Evolutionary conservation across 2,797 vertebrate species (phyloP), one percentile per base, ranked within the genome.

Genomic region (Sebastes iracundus): DNA sequence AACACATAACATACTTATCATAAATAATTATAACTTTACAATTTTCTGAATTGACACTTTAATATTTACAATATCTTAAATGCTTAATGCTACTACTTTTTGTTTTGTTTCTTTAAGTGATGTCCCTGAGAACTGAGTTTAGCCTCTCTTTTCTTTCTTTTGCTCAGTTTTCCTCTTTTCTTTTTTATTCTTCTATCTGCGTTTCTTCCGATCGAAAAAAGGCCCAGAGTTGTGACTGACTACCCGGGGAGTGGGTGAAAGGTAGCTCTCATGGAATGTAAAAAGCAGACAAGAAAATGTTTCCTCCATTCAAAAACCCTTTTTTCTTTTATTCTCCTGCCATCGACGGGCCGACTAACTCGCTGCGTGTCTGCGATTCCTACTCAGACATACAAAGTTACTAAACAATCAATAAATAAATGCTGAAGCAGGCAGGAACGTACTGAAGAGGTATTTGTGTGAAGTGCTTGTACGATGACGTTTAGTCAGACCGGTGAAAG

Each of bases 11-110:
- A 94, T 92, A 96, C 93, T 97, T 95, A 96, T 95, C 85, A 99
- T 99, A 99, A 99, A 99, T 99, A 99, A 98, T 99, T 98, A 97
- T 96, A 98, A 98, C 96, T 99, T 99, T 99, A 99, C 97, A 99
- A 97, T 97, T 96, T 97, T 97, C 97, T 97, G 97, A 97, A 97
- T 98, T 96, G 97, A 98, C 97, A 99, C 97, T 97, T 98, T 96
- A 25, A 94, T 99, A 99, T 99, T 97, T 99, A 99, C 98, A 99
- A 97, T 98, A 97, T 97, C 95, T 98, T 99, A 99, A 97, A 99
- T 97, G 97, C 96, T 97, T 98, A 93, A 94, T 94, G 93, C 96
- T 97, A 96, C 96, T 96, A 95, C 94, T 95, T 96, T 97, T 96
- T 96, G 96, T 97, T 97, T 97, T 89, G 90, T 96, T 96, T 98